Evolutionary conservation across 1,140 invertebrate genomes (phyloP).

Genomic region (Lethocerus indicus): DNA sequence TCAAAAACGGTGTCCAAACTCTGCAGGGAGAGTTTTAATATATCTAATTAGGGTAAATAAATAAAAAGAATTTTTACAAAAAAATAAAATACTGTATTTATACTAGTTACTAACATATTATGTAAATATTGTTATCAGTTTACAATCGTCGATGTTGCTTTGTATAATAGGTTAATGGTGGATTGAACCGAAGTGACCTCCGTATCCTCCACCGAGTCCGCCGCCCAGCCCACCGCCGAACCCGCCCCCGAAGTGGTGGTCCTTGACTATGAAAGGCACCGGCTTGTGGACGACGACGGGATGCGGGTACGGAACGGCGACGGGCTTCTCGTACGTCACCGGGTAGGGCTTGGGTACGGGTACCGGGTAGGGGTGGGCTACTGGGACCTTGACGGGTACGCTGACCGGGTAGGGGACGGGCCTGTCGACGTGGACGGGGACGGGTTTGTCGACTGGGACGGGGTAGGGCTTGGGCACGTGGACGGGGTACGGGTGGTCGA

Average conservation of each 20-base stretch:
- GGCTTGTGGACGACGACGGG: slow-evolving; percentile 34
- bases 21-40: too few relatives aligned
- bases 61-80: too few relatives aligned
- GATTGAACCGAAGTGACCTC: neutral
- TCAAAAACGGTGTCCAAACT: too few relatives aligned
- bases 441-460: slow-evolving; percentile 33
- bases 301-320: slow-evolving; percentile 37
- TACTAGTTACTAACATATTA: too few relatives aligned
- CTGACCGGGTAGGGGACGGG: slow-evolving; percentile 28
- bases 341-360: slow-evolving; percentile 26
- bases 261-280: slow-evolving; percentile 40
- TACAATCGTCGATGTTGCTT: too few relatives aligned
- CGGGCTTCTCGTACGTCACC: slow-evolving; percentile 35
- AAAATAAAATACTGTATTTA: too few relatives aligned
- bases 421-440: slow-evolving; percentile 39
- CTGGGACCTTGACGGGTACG: slow-evolving; percentile 35
- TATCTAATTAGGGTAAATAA: too few relatives aligned
- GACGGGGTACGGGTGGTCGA: slow-evolving; percentile 41
- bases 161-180: too few relatives aligned
- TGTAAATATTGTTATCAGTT: too few relatives aligned
- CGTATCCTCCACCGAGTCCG: neutral
- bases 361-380: slow-evolving; percentile 31
- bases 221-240: neutral
- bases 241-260: slow-evolving; percentile 8
- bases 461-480: slow-evolving; percentile 28